These are phyloP conservation scores for Clytia hemisphaerica DNA, from an alignment of 30 jellyfish, hydroid and myxozoan species.

Conservation along the genomic window DNA sequence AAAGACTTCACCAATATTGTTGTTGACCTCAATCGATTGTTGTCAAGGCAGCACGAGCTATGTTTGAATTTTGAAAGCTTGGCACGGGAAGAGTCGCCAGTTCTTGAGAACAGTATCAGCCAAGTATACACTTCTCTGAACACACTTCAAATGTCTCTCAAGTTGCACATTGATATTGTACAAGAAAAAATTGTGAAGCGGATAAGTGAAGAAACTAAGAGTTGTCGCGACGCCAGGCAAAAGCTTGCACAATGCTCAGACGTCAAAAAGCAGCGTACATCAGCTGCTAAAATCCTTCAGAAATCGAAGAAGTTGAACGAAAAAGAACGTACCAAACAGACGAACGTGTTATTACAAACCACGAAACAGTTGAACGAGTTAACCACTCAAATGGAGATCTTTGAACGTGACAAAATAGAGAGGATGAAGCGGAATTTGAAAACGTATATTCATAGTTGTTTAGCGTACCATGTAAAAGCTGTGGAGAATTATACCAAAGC, in stretches of 20 bases:
- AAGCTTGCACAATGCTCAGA: conserved; percentile 5
- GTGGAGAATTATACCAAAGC: conserved; percentile 29
- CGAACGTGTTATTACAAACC: conserved; percentile 10
- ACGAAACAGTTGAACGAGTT: conserved; percentile 19
- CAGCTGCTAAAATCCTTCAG: neutral
- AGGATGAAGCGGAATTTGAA: neutral
- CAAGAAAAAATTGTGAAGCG: conserved; percentile 2
- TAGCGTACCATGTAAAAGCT: conserved; percentile 34
- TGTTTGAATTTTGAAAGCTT: neutral
- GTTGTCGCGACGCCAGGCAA: neutral
- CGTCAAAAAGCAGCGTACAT: conserved; percentile 6
- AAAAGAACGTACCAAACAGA: neutral
- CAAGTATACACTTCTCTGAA: neutral
- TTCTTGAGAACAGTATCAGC: neutral
- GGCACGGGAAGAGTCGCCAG: conserved; percentile 24
- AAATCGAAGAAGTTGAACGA: neutral
- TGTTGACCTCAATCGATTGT: conserved; percentile 20
- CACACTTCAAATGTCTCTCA: neutral
- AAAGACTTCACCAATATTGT: conserved; percentile 31
- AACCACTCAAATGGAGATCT: conserved; percentile 1
- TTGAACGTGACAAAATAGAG: conserved; percentile 11
- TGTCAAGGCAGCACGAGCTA: conserved; percentile 10
- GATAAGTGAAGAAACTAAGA: neutral
- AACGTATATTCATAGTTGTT: conserved; percentile 19
- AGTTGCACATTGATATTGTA: neutral